Percentiles rank a stretch among this genome's conserved stretches.
Conservation (phyloP, 2,888 invertebrate species). For the Pardosa pseudoannulata region DNA sequence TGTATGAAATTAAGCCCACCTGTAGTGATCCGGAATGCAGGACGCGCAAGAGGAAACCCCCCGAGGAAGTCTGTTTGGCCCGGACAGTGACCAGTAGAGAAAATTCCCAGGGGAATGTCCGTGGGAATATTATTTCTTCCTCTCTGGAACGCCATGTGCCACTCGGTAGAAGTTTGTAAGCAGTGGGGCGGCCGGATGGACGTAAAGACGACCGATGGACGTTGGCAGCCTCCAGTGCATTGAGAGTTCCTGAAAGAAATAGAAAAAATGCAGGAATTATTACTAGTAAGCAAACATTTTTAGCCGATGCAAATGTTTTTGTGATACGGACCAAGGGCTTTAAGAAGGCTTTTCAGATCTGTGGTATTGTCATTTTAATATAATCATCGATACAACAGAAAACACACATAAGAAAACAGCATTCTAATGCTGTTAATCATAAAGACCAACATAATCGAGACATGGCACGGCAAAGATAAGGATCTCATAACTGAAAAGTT, state of each 20-base stretch:
- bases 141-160: slow-evolving; percentile 50
- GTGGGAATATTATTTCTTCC: slow-evolving; percentile 51
- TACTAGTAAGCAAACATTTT: no score
- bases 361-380: no score
- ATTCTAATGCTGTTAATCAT: no score
- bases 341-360: no score
- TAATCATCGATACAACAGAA: no score
- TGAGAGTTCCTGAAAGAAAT: slow-evolving; percentile 34
- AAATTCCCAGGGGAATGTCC: slow-evolving; percentile 70
- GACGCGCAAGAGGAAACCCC: slow-evolving; percentile 52
- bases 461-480: no score
- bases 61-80: slow-evolving; percentile 33
- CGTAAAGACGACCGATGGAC: slow-evolving; percentile 48
- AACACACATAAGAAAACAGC: no score
- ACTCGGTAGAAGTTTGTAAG: slow-evolving; percentile 52
- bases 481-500: no score
- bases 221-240: slow-evolving; percentile 54
- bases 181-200: slow-evolving; percentile 50
- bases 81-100: slow-evolving; percentile 54
- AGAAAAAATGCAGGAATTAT: no score
- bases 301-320: no score
- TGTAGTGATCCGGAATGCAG: slow-evolving; percentile 58
- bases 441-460: no score
- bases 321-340: no score
- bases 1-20: slow-evolving; percentile 18